These are phyloP conservation scores for Entomyzon cyanotis DNA, from an alignment of 2,113 vertebrate species.

Conservation along the genomic window DNA sequence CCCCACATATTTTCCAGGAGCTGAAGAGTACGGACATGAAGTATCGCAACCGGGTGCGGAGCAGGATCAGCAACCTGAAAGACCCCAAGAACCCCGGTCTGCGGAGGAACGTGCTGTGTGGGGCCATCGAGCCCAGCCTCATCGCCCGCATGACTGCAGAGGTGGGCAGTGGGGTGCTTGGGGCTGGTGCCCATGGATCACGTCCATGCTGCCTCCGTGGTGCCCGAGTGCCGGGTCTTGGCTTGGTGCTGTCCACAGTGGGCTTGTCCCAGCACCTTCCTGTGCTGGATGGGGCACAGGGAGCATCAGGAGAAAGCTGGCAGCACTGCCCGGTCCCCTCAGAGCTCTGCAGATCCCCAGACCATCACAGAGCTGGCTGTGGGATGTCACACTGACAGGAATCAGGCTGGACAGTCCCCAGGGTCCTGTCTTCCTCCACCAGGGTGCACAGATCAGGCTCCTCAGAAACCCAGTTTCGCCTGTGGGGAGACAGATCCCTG, in stretches of 20 bases:
- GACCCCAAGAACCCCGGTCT: slow-evolving; percentile 94
- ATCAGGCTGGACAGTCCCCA: background rate
- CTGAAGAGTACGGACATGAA: slow-evolving; percentile 93
- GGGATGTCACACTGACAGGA: background rate
- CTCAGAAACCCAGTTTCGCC: background rate
- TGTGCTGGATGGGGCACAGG: accelerated
- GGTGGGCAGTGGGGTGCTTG: slow-evolving; percentile 53
- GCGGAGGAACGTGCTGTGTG: slow-evolving; percentile 86
- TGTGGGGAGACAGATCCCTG: background rate
- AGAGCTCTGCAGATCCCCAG: background rate
- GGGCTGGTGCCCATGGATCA: background rate
- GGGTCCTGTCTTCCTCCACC: background rate
- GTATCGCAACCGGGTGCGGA: slow-evolving; percentile 94
- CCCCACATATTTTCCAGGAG: slow-evolving; percentile 94
- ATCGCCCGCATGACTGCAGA: slow-evolving; percentile 93
- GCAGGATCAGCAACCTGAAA: slow-evolving; percentile 97
- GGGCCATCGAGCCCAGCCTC: slow-evolving; percentile 81
- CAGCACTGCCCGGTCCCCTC: background rate
- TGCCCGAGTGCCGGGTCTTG: background rate
- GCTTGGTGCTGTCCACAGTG: background rate
- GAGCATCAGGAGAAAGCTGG: background rate
- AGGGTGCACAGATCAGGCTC: background rate
- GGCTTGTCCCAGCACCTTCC: background rate
- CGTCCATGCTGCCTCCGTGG: background rate
- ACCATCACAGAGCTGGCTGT: background rate